A percentile compares a stretch with the other conserved stretches of the same genome.
phyloP scores from a whole-genome alignment of 2,797 vertebrate species.

The Rhadinocentrus ornatus region DNA sequence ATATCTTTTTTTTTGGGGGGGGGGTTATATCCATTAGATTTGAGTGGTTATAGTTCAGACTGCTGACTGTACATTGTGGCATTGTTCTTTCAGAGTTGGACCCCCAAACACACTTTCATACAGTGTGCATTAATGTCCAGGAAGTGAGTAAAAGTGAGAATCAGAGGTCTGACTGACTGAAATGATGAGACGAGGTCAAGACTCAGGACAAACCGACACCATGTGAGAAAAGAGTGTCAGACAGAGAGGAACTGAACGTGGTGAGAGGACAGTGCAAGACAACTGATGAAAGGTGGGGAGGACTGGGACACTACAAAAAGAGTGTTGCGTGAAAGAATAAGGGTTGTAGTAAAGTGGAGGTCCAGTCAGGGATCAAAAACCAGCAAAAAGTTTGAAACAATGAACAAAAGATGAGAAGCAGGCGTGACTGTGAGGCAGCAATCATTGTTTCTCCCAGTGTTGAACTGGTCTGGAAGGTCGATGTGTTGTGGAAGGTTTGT shows the following conservation, averaged over 20 bases:
- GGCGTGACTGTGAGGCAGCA: constrained; percentile 40
- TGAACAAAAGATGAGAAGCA: constrained; percentile 47
- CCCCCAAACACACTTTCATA: background rate
- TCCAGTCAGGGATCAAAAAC: constrained; percentile 15
- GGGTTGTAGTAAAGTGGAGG: constrained; percentile 1
- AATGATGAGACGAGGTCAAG: constrained; percentile 67
- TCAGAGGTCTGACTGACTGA: constrained; percentile 67
- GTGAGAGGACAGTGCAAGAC: constrained; percentile 26
- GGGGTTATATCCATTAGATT: constrained; percentile 18
- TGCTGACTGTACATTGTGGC: constrained; percentile 45
- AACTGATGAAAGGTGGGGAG: background rate
- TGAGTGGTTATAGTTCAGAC: constrained; percentile 42
- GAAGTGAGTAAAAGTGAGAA: constrained; percentile 63
- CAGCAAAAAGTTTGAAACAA: constrained; percentile 33
- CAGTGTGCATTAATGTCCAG: constrained; percentile 31
- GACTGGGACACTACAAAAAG: constrained; percentile 8
- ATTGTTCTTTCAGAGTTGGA: constrained; percentile 33
- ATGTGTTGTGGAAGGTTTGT: too few relatives aligned
- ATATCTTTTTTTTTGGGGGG: constrained; percentile 6
- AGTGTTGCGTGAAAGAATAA: constrained; percentile 6
- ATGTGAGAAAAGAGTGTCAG: constrained; percentile 56
- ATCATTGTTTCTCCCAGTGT: constrained; percentile 43
- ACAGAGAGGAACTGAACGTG: constrained; percentile 7
- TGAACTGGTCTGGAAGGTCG: constrained; percentile 50
- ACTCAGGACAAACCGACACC: constrained; percentile 50